Percentiles rank a stretch among this genome's conserved stretches.
Conservation (phyloP, 2,113 vertebrate genomes). For the Lethenteron reissneri region DNA sequence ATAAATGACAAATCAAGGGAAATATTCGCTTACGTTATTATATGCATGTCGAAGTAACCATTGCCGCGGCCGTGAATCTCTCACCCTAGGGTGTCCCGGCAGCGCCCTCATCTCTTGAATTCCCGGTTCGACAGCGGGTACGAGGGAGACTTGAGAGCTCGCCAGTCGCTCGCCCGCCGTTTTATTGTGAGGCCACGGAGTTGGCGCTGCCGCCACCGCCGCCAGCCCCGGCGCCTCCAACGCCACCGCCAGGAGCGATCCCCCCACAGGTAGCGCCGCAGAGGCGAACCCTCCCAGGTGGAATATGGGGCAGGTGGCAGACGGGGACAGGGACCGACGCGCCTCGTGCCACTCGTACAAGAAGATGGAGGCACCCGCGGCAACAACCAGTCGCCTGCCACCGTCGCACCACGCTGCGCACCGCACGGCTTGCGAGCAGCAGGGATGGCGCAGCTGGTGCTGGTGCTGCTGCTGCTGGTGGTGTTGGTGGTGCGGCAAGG, state of each 20-base stretch:
- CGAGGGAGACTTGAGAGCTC: conserved; percentile 21
- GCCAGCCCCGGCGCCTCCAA: conserved; percentile 36
- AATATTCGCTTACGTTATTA: too few relatives aligned
- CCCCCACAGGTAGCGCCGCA: conserved; percentile 35
- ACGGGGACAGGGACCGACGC: conserved; percentile 41
- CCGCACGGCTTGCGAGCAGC: conserved; percentile 34
- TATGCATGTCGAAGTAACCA: too few relatives aligned
- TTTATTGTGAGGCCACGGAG: conserved; percentile 18
- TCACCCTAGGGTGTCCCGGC: too few relatives aligned
- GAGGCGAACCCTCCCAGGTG: conserved; percentile 50
- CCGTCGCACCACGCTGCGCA: conserved; percentile 83
- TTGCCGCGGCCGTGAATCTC: too few relatives aligned
- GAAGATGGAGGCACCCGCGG: conserved; percentile 47
- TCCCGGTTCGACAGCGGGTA: conserved; percentile 17
- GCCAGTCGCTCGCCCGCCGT: conserved; percentile 19
- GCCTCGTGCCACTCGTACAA: conserved; percentile 68
- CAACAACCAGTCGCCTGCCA: conserved; percentile 56
- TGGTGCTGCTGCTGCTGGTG: too few relatives aligned
- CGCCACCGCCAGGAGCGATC: conserved; percentile 44
- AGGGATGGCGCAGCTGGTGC: too few relatives aligned
- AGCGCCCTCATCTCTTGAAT: background rate
- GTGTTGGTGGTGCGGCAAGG: too few relatives aligned
- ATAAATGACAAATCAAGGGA: too few relatives aligned
- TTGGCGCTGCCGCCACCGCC: conserved; percentile 12
- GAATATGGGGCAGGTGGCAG: conserved; percentile 51